A percentile compares a stretch with the other conserved stretches of the same genome.
These are phyloP conservation scores for Phenganax marumi DNA, from an alignment of 92 coral and sea anemone genomes.

Conservation along the genomic window DNA sequence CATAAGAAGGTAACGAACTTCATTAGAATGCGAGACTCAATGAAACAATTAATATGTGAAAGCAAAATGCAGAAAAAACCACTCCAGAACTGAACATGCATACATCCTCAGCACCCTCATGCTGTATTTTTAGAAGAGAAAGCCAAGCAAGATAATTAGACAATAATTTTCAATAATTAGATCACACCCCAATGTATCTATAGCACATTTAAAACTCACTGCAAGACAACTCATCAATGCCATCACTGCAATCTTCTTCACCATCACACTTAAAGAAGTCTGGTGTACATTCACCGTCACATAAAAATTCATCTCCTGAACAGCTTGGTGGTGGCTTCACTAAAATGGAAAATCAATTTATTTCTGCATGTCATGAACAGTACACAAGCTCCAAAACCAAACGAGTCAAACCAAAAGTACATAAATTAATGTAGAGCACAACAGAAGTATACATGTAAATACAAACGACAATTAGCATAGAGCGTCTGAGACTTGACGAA, in stretches of 20 bases:
- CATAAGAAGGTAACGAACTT: neutral
- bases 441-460: neutral
- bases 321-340: constrained; percentile 32
- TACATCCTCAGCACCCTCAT: neutral
- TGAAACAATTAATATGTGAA: neutral
- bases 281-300: constrained; percentile 46
- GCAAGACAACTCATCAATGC: constrained; percentile 43
- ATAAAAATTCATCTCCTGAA: constrained; percentile 32
- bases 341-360: neutral
- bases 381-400: neutral
- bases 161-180: neutral
- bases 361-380: neutral
- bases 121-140: neutral
- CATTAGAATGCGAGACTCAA: neutral
- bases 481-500: neutral
- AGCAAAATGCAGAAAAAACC: neutral
- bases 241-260: constrained; percentile 46
- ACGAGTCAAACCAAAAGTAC: too few species aligned
- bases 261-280: constrained; percentile 43
- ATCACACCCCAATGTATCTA: too few species aligned
- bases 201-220: constrained; percentile 6
- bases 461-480: neutral
- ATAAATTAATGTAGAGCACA: too few species aligned
- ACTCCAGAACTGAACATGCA: neutral
- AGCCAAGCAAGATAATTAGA: neutral